Base-by-base conservation (phyloP, 2,797 vertebrate species). In the Psittacula echo region DNA sequence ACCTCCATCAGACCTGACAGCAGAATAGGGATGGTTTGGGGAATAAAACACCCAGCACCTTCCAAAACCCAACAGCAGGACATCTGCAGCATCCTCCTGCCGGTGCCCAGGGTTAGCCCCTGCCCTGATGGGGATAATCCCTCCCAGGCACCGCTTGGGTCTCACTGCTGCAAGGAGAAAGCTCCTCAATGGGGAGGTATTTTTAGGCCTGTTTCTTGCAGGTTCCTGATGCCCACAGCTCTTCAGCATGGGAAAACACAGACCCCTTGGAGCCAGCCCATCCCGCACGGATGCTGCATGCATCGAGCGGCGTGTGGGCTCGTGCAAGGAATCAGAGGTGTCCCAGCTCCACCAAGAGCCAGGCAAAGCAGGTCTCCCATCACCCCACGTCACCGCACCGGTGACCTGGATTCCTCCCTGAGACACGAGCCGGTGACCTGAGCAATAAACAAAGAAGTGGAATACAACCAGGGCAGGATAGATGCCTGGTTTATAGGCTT, bases 401-500 rank as follows among this genome's bases (percentile, higher is more conserved):
- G 24, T 20, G 92, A 86, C 95, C 92, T 85, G 92, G 94, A 92
- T 95, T 95, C 88, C 68, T 92, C 88, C 92, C 88, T 11, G 61
- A 92, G 92, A 24, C 81, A 50, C 2, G 7, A 97, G 93, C 81
- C 4, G 0, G 85, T 96, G 94, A 96, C 93, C 93, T 95, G 94
- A 94, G 87, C 66, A 53, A 81, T 89, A 90, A 95, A 94, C 92
- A 96, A 89, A 94, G 94, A 39, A 72, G 85, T 8, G 76, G 89
- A 78, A 94, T 85, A 86, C 94, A 96, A 86, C 65, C 91, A 77
- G 94, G 93, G 90, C 85, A 81, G 87, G 87, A 94, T 26, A 87
- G 92, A 95, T 92, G 93, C 81, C 93, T 48, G 12, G 20, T 95
- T 95, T 91, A 95, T 65, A 68, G 92, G 85, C 89, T 94, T 89